Evolutionary conservation across 2,888 invertebrate species (phyloP).

Genomic region (Slavum lentiscoides): DNA sequence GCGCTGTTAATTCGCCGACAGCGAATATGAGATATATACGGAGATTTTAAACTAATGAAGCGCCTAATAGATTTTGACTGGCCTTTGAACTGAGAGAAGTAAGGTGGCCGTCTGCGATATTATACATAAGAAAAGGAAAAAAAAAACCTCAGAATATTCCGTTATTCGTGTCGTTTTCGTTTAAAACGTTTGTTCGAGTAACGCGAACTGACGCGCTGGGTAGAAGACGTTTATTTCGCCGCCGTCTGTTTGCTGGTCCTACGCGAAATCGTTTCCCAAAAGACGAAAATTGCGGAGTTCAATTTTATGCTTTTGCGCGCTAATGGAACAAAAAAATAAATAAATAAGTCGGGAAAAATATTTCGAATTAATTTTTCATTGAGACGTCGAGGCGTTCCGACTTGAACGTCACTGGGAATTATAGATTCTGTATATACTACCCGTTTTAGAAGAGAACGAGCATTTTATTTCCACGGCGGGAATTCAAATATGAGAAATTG

Average conservation of each 20-base stretch:
- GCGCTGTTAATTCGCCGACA: no score
- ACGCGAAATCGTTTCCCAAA: neutral
- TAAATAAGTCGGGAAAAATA: no score
- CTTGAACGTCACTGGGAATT: no score
- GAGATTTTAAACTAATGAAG: neutral
- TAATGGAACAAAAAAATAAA: neutral
- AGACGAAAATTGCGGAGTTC: no score
- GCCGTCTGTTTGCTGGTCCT: neutral
- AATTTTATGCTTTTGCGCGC: neutral
- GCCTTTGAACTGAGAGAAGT: constrained; percentile 1
- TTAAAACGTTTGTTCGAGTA: constrained; percentile 30
- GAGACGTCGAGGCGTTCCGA: neutral
- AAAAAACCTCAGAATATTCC: constrained; percentile 26
- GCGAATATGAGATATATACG: no score
- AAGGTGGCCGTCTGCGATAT: neutral
- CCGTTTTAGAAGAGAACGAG: no score
- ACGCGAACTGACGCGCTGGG: constrained; percentile 27
- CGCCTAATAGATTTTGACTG: constrained; percentile 36
- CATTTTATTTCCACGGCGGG: neutral
- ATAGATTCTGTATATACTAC: no score
- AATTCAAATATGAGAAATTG: neutral
- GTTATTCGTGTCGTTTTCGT: constrained; percentile 31
- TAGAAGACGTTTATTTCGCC: neutral
- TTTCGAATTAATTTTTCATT: constrained; percentile 25
- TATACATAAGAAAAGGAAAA: neutral